Conservation (phyloP, 2,797 vertebrate species). For the Sebastolobus altivelis region DNA sequence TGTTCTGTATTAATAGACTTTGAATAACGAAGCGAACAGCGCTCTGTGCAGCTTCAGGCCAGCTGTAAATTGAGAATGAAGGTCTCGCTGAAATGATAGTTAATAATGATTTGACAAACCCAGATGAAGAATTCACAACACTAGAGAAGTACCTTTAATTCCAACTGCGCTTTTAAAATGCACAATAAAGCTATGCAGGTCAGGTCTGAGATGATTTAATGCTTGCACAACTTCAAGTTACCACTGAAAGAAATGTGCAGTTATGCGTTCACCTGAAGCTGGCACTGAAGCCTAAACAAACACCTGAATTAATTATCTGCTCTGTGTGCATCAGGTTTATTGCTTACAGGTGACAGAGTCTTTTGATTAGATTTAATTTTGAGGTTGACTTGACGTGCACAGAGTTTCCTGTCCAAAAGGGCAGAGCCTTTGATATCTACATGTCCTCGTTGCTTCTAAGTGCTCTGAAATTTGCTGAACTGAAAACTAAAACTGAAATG, state of each 20-base stretch:
- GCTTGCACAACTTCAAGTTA: slow-evolving; percentile 6
- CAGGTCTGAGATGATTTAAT: slow-evolving; percentile 32
- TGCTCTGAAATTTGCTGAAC: neutral
- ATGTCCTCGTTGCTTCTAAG: neutral
- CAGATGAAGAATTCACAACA: neutral
- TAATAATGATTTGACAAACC: neutral
- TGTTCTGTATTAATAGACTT: neutral
- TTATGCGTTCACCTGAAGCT: slow-evolving; percentile 8
- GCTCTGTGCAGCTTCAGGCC: too few relatives aligned
- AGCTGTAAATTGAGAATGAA: neutral
- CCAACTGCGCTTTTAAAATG: neutral
- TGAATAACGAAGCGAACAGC: neutral
- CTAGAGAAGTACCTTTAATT: neutral
- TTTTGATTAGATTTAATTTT: slow-evolving; percentile 13
- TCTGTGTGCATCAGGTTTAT: neutral
- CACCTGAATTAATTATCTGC: slow-evolving; percentile 20
- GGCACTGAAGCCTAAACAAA: slow-evolving; percentile 20
- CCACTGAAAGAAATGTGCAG: slow-evolving; percentile 53
- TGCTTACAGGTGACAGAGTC: slow-evolving; percentile 15
- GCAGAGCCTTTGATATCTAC: neutral
- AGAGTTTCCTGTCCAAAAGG: neutral
- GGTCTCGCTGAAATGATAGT: neutral
- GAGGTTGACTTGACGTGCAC: neutral
- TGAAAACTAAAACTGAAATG: neutral
- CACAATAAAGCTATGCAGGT: neutral